These are phyloP conservation scores for Gnatocerus cornutus DNA, from an alignment of 2,888 invertebrate genomes.

Conservation along the genomic window DNA sequence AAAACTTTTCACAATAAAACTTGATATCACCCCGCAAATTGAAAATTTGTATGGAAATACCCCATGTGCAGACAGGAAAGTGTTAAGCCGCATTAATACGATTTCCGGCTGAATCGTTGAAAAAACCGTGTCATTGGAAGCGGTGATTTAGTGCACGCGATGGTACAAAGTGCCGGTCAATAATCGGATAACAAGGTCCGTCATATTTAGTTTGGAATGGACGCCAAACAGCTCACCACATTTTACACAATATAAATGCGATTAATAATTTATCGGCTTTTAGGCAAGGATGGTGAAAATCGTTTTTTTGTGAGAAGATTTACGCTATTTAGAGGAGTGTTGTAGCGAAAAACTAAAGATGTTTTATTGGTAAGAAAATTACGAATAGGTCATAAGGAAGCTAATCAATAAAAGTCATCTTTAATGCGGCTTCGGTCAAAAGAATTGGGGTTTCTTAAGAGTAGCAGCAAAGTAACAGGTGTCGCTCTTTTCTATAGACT, in stretches of 20 bases:
- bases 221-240: slow-evolving; percentile 24
- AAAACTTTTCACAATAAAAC: slow-evolving; percentile 47
- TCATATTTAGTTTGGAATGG: slow-evolving; percentile 47
- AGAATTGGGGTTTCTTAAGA: no score
- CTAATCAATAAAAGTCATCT: no score
- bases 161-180: slow-evolving; percentile 52
- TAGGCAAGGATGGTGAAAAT: slow-evolving; percentile 1
- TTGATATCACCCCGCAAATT: slow-evolving; percentile 55
- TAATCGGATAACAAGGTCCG: slow-evolving; percentile 51
- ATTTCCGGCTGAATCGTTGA: slow-evolving; percentile 53
- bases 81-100: slow-evolving; percentile 56
- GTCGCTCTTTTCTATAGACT: no score
- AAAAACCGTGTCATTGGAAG: slow-evolving; percentile 49
- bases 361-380: no score
- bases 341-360: no score
- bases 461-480: no score
- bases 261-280: slow-evolving; percentile 32
- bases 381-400: no score
- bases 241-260: slow-evolving; percentile 22
- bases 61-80: slow-evolving; percentile 59
- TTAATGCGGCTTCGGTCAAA: no score
- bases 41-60: slow-evolving; percentile 65
- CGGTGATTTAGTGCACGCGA: slow-evolving; percentile 53
- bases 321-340: no score
- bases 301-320: no score